Base-by-base conservation (phyloP, 2,888 invertebrate species). In the Stictocephala bisonia region DNA sequence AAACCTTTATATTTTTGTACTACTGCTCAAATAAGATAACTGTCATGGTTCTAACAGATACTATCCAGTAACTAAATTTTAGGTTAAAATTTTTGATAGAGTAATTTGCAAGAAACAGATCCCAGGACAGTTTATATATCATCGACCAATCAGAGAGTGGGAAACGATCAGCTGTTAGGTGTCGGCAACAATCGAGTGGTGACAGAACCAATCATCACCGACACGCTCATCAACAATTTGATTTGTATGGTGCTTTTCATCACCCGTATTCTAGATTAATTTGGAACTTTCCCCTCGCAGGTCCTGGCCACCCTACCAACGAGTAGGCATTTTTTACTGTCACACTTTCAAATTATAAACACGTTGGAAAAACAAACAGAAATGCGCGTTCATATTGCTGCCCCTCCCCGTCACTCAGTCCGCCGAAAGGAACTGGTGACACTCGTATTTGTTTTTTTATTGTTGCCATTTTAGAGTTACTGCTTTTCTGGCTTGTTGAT, bases 281-380 rank as follows among this genome's bases (percentile, higher is more conserved):
- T 74, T 71, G 71, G 68, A 74, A 74, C 40, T 68, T 64, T 50
- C 48, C 64, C 58, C 48, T 48, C 50, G 20, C 44, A 18, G 6
- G 15, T 22, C 40, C 15, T 15, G 13, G 11, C 48, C 24, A 9
- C n/a, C 26, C 58, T 60, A 6, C 11, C n/a, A n/a, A n/a, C 31
- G 56, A 29, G 29, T 58, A 66, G 66, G 51, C 44, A 67, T 72
- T 72, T 72, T 72, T 67, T 67, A 72, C 53, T 50, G 67, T 41
- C 67, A 15, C 67, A 67, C 72, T 66, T 67, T 72, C 72, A 67
- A 72, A 72, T 72, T 72, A 72, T 67, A 72, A 72, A 72, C 72
- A 67, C 64, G 72, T 72, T 64, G 64, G 35, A 50, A 64, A 66
- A 60, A 48, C 35, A 64, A 51, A 72, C 67, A 72, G 53, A 68